Percentiles rank a stretch among this genome's conserved stretches.
Conservation (phyloP, 2,888 invertebrate genomes). For the Prosapia bicincta region DNA sequence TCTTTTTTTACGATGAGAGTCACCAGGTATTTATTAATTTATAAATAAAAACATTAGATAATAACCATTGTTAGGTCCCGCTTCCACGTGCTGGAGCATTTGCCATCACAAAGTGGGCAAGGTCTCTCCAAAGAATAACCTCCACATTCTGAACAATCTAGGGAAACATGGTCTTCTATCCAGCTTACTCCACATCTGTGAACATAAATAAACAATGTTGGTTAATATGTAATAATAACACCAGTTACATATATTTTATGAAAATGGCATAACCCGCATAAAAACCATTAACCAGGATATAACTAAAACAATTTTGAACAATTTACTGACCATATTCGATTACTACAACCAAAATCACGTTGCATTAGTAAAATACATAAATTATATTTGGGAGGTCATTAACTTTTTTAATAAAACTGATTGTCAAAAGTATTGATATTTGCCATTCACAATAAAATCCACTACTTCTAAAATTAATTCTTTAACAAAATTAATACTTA, state of each 20-base stretch:
- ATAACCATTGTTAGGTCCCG: constrained; percentile 73
- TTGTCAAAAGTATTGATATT: too few species aligned
- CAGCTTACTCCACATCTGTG: constrained; percentile 72
- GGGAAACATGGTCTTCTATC: constrained; percentile 71
- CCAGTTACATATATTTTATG: background rate
- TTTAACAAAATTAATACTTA: constrained; percentile 48
- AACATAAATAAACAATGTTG: background rate
- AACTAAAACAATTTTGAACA: too few species aligned
- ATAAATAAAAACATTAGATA: constrained; percentile 34
- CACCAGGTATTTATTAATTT: too few species aligned
- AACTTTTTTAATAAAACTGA: too few species aligned
- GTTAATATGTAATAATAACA: background rate
- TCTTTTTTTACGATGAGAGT: too few species aligned
- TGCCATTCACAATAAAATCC: too few species aligned
- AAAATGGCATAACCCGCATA: background rate
- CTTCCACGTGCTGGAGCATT: constrained; percentile 68
- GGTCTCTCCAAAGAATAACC: constrained; percentile 72
- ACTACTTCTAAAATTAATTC: too few species aligned
- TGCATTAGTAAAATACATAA: constrained; percentile 11
- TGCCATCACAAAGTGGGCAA: constrained; percentile 71
- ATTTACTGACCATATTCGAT: too few species aligned
- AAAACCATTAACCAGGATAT: background rate
- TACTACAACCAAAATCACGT: too few species aligned
- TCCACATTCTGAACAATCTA: constrained; percentile 76
- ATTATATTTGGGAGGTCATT: too few species aligned